Base-by-base conservation (phyloP, 2,113 vertebrate genomes). In the Ptilonorhynchus violaceus region DNA sequence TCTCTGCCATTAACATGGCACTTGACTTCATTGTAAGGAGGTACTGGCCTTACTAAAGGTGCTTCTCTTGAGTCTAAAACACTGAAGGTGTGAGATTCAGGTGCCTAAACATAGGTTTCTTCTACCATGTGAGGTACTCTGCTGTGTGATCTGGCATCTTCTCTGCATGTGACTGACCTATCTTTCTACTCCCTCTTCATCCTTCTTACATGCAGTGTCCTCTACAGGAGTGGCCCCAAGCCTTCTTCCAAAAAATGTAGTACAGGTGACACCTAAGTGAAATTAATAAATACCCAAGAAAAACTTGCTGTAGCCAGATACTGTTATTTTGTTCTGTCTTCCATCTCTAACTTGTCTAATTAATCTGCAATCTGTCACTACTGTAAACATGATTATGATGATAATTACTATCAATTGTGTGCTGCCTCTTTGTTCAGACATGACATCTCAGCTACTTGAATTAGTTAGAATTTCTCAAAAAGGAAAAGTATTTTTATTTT, bases 161-260 rank as follows among this genome's bases (percentile, higher is more conserved):
- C 9, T 13, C 37, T 50, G 13, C 4, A 18, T 31, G 2, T 42
- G 46, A 23, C 6, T 35, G 52, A 67, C 6, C 28, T 42, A 3
- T 41, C 11, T 70, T 89, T 15, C 37, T 86, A 41, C 11, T 85
- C 16, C 33, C 0, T 1, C 15, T 85, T 85, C 41, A 49, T 30
- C 13, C 25, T 78, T 68, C 49, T 49, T 33, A 64, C 3, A 8
- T 0, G 0, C 18, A 56, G 2, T 18, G 7, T 41, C 2, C 5
- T 67, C 23, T 15, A 3, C 11, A 68, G 17, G 11, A 79, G 3
- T 20, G 35, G 15, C 30, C 27, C 11, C 30, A 82, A 89, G 27
- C 2, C 6, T 7, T 72, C 21, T 47, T 87, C 56, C 52, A 60
- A 49, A 70, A 87, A 67, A 30, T 2, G 6, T 15, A 18, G 5